Evolutionary conservation across 2,888 invertebrate genomes (phyloP), one percentile per base, ranked within the genome.

Genomic region (Fabriciana adippe): DNA sequence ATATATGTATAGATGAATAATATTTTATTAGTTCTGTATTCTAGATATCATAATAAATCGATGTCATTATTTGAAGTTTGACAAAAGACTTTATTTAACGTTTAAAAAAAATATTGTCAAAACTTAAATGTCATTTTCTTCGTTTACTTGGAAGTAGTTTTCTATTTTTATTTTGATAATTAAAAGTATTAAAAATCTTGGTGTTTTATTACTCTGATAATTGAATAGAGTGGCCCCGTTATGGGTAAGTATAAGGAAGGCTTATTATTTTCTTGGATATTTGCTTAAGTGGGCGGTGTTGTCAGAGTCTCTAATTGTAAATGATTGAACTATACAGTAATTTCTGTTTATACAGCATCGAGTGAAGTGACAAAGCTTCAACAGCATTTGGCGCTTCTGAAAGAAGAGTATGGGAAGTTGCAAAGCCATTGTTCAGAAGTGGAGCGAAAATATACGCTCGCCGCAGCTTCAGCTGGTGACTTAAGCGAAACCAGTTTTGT

Each of bases 351-450:
- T 86, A 73, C 81, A 94, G 94, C 93, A 79, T 93, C 93, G 71
- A 93, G 93, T 74, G 94, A 95, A 85, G 93, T 94, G 76, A 92
- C 93, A 69, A 95, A 95, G 86, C 92, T 96, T 77, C 97, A 97
- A 86, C 97, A 97, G 84, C 98, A 98, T 85, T 92, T 99, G 73
- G 89, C 95, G 67, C 93, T 99, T 68, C 93, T 99, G 71, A 95
- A 97, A 79, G 97, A 97, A 76, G 97, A 99, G 87, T 98, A 98
- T 88, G 96, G 97, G 8, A 97, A 97, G 87, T 93, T 99, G 45
- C 97, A 98, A 84, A 94, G 94, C 59, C 95, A 95, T 73, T 96
- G 97, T 81, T 94, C 95, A 8, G 97, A 97, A 77, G 87, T 98
- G 41, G 97, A 98, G 83, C 94, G 95, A 74, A 97, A 97, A 86